phyloP scores from a whole-genome alignment of 2,797 vertebrate species.

The Stomatorhinus walkeri region DNA sequence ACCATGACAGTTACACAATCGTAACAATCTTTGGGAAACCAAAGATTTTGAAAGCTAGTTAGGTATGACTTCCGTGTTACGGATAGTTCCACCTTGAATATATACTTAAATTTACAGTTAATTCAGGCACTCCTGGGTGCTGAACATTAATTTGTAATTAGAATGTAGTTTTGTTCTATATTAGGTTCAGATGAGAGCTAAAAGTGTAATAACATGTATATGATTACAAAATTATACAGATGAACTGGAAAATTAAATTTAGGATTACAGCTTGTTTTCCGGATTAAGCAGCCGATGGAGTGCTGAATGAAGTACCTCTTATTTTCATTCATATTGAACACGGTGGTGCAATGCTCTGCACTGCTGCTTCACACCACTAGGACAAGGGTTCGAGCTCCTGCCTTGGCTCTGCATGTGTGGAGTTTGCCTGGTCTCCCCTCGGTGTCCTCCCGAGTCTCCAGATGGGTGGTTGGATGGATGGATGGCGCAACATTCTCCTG shows the following conservation, averaged over 20 bases:
- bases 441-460: neutral
- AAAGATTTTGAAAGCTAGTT: neutral
- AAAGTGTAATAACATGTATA: neutral
- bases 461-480: neutral
- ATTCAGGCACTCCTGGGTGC: neutral
- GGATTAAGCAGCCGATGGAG: neutral
- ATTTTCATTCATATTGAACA: neutral
- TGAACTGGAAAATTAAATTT: neutral
- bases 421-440: neutral
- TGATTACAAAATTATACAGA: neutral
- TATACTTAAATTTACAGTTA: neutral
- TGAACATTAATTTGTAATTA: neutral
- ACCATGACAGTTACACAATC: neutral
- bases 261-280: neutral
- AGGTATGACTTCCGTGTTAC: neutral
- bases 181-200: neutral
- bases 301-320: neutral
- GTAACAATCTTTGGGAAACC: neutral
- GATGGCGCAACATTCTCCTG: neutral
- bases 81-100: neutral
- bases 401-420: neutral
- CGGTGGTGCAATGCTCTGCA: neutral
- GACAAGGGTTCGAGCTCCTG: neutral
- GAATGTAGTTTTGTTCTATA: neutral
- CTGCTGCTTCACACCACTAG: neutral